phyloP scores from a whole-genome alignment of 2,113 vertebrate species.

The Menidia beryllina region DNA sequence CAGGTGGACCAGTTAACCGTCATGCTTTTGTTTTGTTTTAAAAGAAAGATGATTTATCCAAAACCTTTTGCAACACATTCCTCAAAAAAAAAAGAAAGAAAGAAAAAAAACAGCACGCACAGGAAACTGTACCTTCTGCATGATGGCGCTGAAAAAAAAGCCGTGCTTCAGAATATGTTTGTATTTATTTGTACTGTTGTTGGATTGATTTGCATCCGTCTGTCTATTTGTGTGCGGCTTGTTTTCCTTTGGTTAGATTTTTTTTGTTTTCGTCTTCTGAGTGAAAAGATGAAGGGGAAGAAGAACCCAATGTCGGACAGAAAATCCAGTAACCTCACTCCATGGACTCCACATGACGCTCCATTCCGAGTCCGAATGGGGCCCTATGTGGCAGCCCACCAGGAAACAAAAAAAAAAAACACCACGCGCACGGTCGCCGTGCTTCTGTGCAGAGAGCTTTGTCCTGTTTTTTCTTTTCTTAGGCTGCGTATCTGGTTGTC shows the following conservation, averaged over 20 bases:
- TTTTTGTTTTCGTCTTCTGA: slow-evolving; percentile 53
- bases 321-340: slow-evolving; percentile 78
- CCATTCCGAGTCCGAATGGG: slow-evolving; percentile 45
- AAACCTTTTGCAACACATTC: slow-evolving; percentile 67
- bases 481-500: slow-evolving; percentile 79
- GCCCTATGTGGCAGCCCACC: slow-evolving; percentile 18
- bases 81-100: no score
- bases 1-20: slow-evolving; percentile 81
- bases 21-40: slow-evolving; percentile 61
- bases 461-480: slow-evolving; percentile 40
- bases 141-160: slow-evolving; percentile 59
- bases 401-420: slow-evolving; percentile 40
- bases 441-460: slow-evolving; percentile 52
- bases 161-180: slow-evolving; percentile 65
- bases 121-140: slow-evolving; percentile 68
- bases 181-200: slow-evolving; percentile 72
- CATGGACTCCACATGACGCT: slow-evolving; percentile 42
- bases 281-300: slow-evolving; percentile 48
- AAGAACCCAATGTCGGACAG: slow-evolving; percentile 55
- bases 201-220: slow-evolving; percentile 10
- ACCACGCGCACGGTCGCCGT: slow-evolving; percentile 58
- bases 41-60: slow-evolving; percentile 34
- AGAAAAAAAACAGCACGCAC: slow-evolving; percentile 26
- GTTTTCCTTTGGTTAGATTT: slow-evolving; percentile 29
- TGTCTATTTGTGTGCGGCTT: slow-evolving; percentile 27